phyloP scores from a whole-genome alignment of 2,888 invertebrate genomes.

The Drosophila demipolita region DNA sequence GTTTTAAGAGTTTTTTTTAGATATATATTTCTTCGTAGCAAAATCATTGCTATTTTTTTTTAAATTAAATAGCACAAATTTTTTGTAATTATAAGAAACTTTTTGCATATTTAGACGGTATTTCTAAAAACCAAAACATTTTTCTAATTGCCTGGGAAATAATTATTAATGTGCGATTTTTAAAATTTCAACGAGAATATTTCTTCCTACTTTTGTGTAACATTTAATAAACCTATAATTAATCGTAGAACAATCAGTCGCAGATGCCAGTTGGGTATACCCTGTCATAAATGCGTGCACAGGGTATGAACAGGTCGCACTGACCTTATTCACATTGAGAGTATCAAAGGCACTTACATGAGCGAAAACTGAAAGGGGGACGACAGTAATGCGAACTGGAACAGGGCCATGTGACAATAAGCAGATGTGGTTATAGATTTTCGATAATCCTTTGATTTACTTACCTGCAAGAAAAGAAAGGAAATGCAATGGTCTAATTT shows the following conservation, averaged over 20 bases:
- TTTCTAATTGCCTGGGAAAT: too few species aligned
- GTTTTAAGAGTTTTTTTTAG: too few species aligned
- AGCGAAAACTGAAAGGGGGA: slow-evolving; percentile 6
- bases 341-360: slow-evolving; percentile 50
- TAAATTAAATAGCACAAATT: not conserved
- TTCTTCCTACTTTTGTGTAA: not conserved
- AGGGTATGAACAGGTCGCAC: slow-evolving; percentile 53
- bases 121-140: not conserved
- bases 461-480: slow-evolving; percentile 67
- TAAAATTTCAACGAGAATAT: not conserved
- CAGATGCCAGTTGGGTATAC: not conserved
- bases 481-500: slow-evolving; percentile 2
- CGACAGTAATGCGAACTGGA: slow-evolving; percentile 41
- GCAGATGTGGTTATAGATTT: slow-evolving; percentile 61
- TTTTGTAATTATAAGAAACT: not conserved
- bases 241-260: not conserved
- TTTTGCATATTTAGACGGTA: not conserved
- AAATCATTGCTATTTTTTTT: too few species aligned
- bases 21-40: not conserved
- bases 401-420: slow-evolving; percentile 71
- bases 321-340: slow-evolving; percentile 63
- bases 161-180: not conserved
- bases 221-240: not conserved
- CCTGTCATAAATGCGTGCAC: not conserved
- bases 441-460: slow-evolving; percentile 60